Percentiles rank a stretch among this genome's conserved stretches.
These are phyloP conservation scores for Crotalus tigris DNA, from an alignment of 2,113 vertebrate species.

Conservation along the genomic window DNA sequence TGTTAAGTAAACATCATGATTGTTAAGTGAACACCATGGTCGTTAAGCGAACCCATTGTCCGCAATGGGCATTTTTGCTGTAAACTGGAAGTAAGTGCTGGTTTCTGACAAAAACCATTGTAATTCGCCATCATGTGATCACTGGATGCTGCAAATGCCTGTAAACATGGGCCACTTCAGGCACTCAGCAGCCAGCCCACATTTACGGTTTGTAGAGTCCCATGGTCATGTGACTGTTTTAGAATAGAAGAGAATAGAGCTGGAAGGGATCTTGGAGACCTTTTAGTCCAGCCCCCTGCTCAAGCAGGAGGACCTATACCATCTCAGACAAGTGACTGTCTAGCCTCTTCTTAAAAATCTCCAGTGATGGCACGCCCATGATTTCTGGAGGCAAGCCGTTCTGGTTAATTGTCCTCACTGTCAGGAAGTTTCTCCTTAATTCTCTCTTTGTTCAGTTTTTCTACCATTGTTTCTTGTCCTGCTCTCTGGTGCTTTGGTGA, in stretches of 20 bases:
- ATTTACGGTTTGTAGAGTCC: background rate
- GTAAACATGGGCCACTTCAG: background rate
- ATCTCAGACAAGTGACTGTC: too few relatives aligned
- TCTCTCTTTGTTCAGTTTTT: too few relatives aligned
- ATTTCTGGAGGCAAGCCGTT: too few relatives aligned
- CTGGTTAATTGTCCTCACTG: too few relatives aligned
- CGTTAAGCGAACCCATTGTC: background rate
- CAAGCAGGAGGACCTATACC: too few relatives aligned
- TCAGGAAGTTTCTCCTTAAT: too few relatives aligned
- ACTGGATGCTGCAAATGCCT: background rate
- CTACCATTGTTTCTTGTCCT: too few relatives aligned
- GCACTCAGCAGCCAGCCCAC: background rate
- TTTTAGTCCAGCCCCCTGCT: too few relatives aligned
- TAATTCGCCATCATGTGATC: background rate
- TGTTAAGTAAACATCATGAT: background rate
- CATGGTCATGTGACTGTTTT: background rate
- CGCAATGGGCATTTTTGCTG: background rate
- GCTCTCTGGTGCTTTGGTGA: too few relatives aligned
- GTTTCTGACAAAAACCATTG: background rate
- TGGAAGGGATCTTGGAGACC: too few relatives aligned
- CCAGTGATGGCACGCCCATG: too few relatives aligned
- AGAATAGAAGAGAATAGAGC: background rate
- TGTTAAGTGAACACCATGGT: background rate
- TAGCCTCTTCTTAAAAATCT: too few relatives aligned
- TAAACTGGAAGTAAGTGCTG: background rate